Evolutionary conservation across 2,888 invertebrate species (phyloP).

Genomic region (Podotricha telesiphe): DNA sequence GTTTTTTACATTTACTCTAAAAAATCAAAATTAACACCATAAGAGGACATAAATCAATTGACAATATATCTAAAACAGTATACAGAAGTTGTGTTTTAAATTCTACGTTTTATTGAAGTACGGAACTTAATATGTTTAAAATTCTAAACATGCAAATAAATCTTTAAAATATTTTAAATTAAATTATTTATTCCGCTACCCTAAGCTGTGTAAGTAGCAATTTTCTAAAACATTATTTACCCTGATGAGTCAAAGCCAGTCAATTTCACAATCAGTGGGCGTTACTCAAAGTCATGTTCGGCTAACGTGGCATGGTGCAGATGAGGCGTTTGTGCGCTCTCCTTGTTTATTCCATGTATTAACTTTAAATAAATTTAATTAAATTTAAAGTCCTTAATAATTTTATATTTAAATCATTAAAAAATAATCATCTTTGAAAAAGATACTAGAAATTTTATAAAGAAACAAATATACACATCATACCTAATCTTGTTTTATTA

Average conservation of each 20-base stretch:
- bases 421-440: too few species aligned
- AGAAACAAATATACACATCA: too few species aligned
- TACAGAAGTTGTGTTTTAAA: too few species aligned
- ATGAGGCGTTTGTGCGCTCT: conserved; percentile 61
- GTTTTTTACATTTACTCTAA: too few species aligned
- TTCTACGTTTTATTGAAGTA: too few species aligned
- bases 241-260: conserved; percentile 66
- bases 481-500: too few species aligned
- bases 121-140: too few species aligned
- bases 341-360: conserved; percentile 53
- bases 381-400: not conserved
- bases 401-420: too few species aligned
- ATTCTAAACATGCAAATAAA: not conserved
- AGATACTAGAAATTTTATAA: too few species aligned
- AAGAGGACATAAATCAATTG: too few species aligned
- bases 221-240: conserved; percentile 46
- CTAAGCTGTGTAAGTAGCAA: not conserved
- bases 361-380: conserved; percentile 40
- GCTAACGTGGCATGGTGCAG: conserved; percentile 52
- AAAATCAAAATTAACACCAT: too few species aligned
- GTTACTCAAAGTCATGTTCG: conserved; percentile 52
- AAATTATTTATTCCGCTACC: not conserved
- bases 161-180: not conserved
- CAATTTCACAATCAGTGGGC: conserved; percentile 49
- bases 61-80: too few species aligned